These are phyloP conservation scores for Megaptera novaeangliae DNA, from an alignment of 2,113 vertebrate species.

Conservation along the genomic window DNA sequence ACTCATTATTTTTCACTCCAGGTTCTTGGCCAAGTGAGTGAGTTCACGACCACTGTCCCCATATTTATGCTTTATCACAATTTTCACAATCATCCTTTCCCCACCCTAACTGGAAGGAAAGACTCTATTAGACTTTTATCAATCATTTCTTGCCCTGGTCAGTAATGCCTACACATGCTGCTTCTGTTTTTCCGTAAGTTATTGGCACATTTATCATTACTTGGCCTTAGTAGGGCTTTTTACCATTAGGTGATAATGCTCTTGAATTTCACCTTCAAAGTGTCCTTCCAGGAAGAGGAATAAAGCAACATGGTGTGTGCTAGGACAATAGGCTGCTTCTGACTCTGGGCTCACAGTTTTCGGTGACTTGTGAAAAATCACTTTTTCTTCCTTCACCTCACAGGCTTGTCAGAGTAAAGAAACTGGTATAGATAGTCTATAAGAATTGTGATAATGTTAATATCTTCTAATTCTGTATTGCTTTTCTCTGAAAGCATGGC, in stretches of 20 bases:
- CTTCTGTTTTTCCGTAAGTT: background rate
- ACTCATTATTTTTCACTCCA: background rate
- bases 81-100: background rate
- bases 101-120: background rate
- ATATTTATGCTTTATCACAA: background rate
- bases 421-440: fast-evolving
- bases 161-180: background rate
- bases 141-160: background rate
- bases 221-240: background rate
- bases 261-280: background rate
- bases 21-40: background rate
- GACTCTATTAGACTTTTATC: background rate
- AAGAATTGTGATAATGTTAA: fast-evolving
- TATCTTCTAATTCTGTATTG: background rate
- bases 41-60: background rate
- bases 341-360: background rate
- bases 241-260: background rate
- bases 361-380: background rate
- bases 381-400: background rate
- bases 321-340: fast-evolving
- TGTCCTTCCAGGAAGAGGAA: background rate
- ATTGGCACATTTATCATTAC: background rate
- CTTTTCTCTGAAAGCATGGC: background rate
- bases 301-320: fast-evolving
- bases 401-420: background rate